phyloP scores from a whole-genome alignment of 2,888 invertebrate genomes.

The Acanthosepion pharaonis region DNA sequence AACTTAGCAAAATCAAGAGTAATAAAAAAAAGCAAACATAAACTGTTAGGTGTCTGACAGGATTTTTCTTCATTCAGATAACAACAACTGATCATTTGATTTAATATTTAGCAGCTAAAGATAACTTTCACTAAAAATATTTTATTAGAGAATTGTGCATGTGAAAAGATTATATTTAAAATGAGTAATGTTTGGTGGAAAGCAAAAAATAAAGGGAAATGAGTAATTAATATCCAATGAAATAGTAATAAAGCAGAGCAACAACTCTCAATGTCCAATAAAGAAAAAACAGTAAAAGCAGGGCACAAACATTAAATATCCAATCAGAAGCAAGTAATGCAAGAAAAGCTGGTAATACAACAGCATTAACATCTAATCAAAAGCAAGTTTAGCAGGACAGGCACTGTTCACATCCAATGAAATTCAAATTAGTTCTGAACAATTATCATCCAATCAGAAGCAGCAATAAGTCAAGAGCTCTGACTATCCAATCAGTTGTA shows the following conservation, averaged over 20 bases:
- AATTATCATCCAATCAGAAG: neutral
- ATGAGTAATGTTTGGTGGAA: neutral
- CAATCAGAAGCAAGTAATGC: neutral
- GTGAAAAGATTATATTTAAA: neutral
- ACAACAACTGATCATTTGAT: neutral
- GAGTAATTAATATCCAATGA: neutral
- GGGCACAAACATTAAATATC: neutral
- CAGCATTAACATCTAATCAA: neutral
- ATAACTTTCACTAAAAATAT: too few relatives aligned
- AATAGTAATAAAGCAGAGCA: neutral
- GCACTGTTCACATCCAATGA: constrained; percentile 17
- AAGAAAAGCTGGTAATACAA: neutral
- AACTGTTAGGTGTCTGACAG: too few relatives aligned
- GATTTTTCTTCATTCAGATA: neutral
- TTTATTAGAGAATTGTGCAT: neutral
- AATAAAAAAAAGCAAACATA: too few relatives aligned
- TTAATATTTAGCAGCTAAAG: neutral
- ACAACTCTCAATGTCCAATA: neutral
- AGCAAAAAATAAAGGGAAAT: neutral
- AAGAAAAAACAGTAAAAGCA: neutral
- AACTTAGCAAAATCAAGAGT: too few relatives aligned
- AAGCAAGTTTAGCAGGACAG: neutral
- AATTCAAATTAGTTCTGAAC: neutral
- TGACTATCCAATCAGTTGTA: neutral
- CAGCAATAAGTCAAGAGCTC: neutral